A percentile compares a stretch with the other conserved stretches of the same genome.
Conservation (phyloP, 2,113 vertebrate species). For the Syrmaticus mikado region DNA sequence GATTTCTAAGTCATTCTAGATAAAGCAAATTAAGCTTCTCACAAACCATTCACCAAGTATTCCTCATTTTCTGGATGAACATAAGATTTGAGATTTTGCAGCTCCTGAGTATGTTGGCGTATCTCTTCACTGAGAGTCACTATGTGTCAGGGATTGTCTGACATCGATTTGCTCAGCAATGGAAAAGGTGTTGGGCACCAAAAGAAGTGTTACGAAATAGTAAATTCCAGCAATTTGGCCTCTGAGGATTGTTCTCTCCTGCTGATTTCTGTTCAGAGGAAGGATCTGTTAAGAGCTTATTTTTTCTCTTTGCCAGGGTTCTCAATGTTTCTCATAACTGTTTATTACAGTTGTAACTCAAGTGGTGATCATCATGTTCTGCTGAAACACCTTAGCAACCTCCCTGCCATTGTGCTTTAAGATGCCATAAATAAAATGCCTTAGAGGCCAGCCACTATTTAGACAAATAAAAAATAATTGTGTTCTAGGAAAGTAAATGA, state of each 20-base stretch:
- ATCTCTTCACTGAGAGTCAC: not conserved
- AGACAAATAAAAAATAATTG: not conserved
- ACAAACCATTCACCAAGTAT: not conserved
- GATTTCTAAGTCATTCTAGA: not conserved
- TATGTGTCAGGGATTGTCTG: not conserved
- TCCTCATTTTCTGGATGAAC: not conserved
- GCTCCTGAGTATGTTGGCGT: rapidly evolving
- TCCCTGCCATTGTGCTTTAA: not conserved
- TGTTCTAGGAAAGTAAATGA: not conserved
- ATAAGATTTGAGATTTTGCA: not conserved
- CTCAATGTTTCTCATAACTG: not conserved
- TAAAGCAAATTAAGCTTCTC: not conserved
- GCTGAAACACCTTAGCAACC: not conserved
- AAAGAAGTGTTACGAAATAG: not conserved
- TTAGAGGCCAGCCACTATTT: not conserved
- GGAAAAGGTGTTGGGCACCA: not conserved
- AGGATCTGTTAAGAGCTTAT: not conserved
- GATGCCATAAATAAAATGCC: not conserved
- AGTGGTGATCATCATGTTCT: not conserved
- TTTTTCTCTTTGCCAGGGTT: not conserved
- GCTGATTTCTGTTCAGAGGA: not conserved
- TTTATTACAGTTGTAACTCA: not conserved
- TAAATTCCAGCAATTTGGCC: not conserved
- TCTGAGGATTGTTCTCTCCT: not conserved
- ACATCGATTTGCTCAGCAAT: rapidly evolving